Evolutionary conservation across 2,888 invertebrate species (phyloP), one percentile per base, ranked within the genome.

Genomic region (Himalopsyche kuldschensis): DNA sequence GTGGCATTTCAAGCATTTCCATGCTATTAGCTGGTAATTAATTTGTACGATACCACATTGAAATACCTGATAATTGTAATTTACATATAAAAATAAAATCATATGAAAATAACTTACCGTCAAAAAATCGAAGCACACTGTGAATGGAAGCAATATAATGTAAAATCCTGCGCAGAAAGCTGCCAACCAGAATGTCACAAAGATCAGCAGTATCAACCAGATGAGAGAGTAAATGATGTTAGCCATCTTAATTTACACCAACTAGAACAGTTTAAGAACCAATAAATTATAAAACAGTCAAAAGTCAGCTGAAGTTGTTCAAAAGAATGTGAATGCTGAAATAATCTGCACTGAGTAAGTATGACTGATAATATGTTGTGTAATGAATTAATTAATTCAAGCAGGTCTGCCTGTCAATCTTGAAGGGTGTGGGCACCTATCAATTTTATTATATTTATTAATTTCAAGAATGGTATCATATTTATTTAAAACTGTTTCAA

Each of bases 201-300:
- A 92, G 87, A 95, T 93, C 82, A 96, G 91, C 85, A 96, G 91
- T 48, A 96, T 86, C 1, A 95, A 90, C 96, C 96, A 96, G 87
- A 96, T 89, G 81, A 96, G 89, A 79, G 94, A 93, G 90, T 93
- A 94, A 17, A 95, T 81, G 80, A 94, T 90, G 91, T 95, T 95
- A 82, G 91, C 94, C 94, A 94, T 93, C 89, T 90, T 90, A 89
- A 48, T 17, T 75, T n/a, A 78, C 69, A 27, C 69, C 69, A 30
- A 69, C 69, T 69, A 11, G 69, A 69, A 69, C 27, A 69, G 27
- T 69, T 69, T 30, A 15, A 41, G 15, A 41, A 41, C 1, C 41
- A 15, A 1, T 41, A 15, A 41, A 15, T 41, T 15, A 41, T 15
- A 41, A 41, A 41, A 41, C 41, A 15, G 6, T 35, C 10, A 5